Evolutionary conservation across 2,113 vertebrate species (phyloP).

Genomic region (Passer domesticus): DNA sequence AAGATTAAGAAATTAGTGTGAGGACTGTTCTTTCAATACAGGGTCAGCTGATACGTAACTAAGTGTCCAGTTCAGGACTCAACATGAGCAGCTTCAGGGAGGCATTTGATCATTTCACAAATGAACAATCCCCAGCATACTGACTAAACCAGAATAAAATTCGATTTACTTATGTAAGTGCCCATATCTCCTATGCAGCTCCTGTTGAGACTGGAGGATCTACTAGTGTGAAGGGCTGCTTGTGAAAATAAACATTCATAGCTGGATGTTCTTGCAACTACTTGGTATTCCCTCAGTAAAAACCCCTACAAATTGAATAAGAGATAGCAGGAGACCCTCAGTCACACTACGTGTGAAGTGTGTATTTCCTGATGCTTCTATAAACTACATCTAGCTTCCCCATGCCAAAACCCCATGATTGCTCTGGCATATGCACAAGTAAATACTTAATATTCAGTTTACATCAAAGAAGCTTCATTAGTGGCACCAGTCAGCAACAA

Average conservation of each 20-base stretch:
- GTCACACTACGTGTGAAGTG: neutral
- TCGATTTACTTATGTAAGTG: neutral
- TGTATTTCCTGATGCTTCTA: neutral
- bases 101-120: neutral
- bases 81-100: neutral
- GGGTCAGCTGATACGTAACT: neutral
- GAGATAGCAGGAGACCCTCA: neutral
- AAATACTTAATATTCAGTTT: slow-evolving; percentile 45
- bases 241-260: neutral
- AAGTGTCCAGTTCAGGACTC: neutral
- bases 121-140: neutral
- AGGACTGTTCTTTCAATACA: neutral
- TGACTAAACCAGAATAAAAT: neutral
- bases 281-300: neutral
- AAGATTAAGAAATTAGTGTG: neutral
- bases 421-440: slow-evolving; percentile 2
- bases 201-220: neutral
- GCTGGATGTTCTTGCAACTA: neutral
- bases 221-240: neutral
- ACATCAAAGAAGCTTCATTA: slow-evolving; percentile 29
- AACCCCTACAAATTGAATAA: neutral
- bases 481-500: neutral
- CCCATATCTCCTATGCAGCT: neutral
- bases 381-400: neutral
- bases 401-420: neutral